Conservation (phyloP, 2,888 invertebrate genomes). For the Iphiclides podalirius region DNA sequence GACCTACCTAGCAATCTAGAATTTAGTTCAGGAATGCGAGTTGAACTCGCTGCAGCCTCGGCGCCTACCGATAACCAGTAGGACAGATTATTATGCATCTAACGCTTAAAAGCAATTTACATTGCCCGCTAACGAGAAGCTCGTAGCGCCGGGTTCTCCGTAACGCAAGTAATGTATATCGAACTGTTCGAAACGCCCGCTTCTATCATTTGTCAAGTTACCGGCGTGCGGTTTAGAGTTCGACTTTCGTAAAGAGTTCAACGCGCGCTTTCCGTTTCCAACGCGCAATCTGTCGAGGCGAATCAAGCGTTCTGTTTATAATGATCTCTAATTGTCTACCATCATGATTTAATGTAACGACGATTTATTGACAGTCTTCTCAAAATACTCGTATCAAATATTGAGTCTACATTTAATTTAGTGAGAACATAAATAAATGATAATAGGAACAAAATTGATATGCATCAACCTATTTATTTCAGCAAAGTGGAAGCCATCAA, state of each 20-base stretch:
- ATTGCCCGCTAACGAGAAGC: constrained; percentile 4
- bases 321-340: too few species aligned
- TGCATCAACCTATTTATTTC: too few species aligned
- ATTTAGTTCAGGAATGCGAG: constrained; percentile 27
- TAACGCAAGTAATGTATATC: constrained; percentile 7
- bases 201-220: constrained; percentile 18
- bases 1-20: too few species aligned
- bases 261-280: constrained; percentile 51
- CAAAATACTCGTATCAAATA: too few species aligned
- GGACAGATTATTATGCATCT: constrained; percentile 34
- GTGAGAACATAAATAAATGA: too few species aligned
- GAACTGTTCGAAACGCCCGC: constrained; percentile 6
- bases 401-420: too few species aligned
- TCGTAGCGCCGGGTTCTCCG: neutral
- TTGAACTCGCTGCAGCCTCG: constrained; percentile 26
- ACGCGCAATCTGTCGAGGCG: constrained; percentile 9
- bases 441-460: too few species aligned
- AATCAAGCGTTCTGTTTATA: constrained; percentile 18
- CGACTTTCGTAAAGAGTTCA: constrained; percentile 69
- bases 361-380: too few species aligned
- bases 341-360: neutral
- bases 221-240: constrained; percentile 34
- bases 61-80: constrained; percentile 22
- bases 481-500: too few species aligned
- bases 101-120: constrained; percentile 25